Percentiles rank a stretch among this genome's conserved stretches.
Conservation (phyloP, 2,797 vertebrate genomes). For the Cottoperca gobio region DNA sequence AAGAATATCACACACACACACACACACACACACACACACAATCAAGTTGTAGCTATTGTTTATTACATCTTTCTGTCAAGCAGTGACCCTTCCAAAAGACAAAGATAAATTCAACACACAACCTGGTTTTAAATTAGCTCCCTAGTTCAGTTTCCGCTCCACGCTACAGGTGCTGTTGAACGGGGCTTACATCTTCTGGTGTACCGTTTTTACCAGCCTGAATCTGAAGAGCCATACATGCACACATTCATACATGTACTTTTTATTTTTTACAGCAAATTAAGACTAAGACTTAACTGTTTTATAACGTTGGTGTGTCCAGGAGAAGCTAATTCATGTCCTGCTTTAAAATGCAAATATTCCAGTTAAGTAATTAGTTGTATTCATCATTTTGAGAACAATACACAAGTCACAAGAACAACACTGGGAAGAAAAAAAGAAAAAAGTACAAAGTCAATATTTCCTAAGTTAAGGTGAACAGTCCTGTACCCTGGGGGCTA, state of each 20-base stretch:
- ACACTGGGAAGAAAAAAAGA: slow-evolving; percentile 44
- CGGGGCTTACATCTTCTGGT: slow-evolving; percentile 9
- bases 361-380: slow-evolving; percentile 78
- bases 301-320: slow-evolving; percentile 48
- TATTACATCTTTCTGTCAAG: slow-evolving; percentile 68
- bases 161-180: slow-evolving; percentile 21
- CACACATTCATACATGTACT: slow-evolving; percentile 39
- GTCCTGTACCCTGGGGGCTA: slow-evolving; percentile 69
- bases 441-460: slow-evolving; percentile 64
- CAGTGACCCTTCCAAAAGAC: slow-evolving; percentile 50
- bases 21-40: slow-evolving; percentile 14
- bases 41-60: slow-evolving; percentile 53
- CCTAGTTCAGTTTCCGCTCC: slow-evolving; percentile 24
- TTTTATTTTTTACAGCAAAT: slow-evolving; percentile 57
- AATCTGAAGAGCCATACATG: slow-evolving; percentile 31
- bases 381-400: slow-evolving; percentile 64
- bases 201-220: slow-evolving; percentile 31
- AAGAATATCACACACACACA: slow-evolving; percentile 24
- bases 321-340: slow-evolving; percentile 45
- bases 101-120: slow-evolving; percentile 39
- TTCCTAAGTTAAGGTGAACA: slow-evolving; percentile 72
- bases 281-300: slow-evolving; percentile 63
- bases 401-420: slow-evolving; percentile 70
- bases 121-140: slow-evolving; percentile 27
- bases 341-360: slow-evolving; percentile 67